Evolutionary conservation across 2,888 invertebrate species (phyloP).

Genomic region (Anarsia innoxiella): DNA sequence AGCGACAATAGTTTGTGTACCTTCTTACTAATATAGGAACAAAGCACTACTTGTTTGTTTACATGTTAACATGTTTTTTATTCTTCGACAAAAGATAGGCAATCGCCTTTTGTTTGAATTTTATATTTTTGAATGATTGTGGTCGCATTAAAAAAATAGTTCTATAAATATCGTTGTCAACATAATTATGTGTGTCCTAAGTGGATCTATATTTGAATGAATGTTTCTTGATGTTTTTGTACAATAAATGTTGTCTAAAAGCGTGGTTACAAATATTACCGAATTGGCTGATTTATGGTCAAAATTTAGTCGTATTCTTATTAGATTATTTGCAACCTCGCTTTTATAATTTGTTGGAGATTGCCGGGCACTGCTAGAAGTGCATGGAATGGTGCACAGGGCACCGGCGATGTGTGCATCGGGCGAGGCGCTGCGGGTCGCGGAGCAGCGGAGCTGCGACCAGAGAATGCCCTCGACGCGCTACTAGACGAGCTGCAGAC

Average conservation of each 20-base stretch:
- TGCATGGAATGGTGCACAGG: conserved; percentile 62
- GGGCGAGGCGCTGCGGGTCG: conserved; percentile 43
- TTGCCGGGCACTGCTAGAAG: conserved; percentile 53
- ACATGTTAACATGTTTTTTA: too few relatives aligned
- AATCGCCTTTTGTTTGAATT: conserved; percentile 50
- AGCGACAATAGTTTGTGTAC: too few relatives aligned
- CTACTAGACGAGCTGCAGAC: conserved; percentile 95
- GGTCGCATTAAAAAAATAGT: too few relatives aligned
- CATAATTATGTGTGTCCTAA: too few relatives aligned
- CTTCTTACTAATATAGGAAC: too few relatives aligned
- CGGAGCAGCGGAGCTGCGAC: conserved; percentile 69
- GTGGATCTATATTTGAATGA: conserved; percentile 53
- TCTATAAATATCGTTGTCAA: conserved; percentile 46
- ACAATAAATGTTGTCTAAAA: conserved; percentile 45
- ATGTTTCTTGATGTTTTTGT: conserved; percentile 56
- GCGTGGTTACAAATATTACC: conserved; percentile 42
- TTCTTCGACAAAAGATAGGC: conserved; percentile 38
- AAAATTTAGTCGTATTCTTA: too few relatives aligned
- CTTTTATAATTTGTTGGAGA: conserved; percentile 46
- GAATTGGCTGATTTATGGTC: not conserved
- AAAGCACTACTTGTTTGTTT: too few relatives aligned
- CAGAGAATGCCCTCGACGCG: conserved; percentile 98
- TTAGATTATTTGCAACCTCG: conserved; percentile 44
- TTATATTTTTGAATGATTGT: conserved; percentile 58
- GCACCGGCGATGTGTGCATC: conserved; percentile 44